Evolutionary conservation across 2,888 invertebrate genomes (phyloP), one percentile per base, ranked within the genome.

Genomic region (Papilio elwesi): DNA sequence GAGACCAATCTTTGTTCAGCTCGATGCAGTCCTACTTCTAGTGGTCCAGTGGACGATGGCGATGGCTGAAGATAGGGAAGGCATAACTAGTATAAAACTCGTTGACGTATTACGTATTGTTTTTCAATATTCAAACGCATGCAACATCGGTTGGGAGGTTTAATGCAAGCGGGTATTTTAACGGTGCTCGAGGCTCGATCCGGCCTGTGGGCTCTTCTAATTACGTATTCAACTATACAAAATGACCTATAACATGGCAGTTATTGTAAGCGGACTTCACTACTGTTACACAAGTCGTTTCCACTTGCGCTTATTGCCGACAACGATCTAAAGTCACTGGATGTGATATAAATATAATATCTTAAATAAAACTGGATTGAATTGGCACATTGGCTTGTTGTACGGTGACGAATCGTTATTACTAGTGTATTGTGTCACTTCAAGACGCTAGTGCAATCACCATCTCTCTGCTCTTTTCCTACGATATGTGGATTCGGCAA

Each of bases 251-350:
- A 87, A 85, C 86, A 84, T 82, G 82, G 82, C 82, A 82, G 83
- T 87, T 87, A 87, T 89, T 89, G 89, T 90, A 83, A 82, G 81
- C 80, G 69, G 78, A 78, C 81, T 85, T 84, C 83, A 89, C 90
- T 87, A 86, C 89, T 89, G 87, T 90, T 90, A 88, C 89, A 89
- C 89, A 90, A 90, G 85, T 83, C 79, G 83, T 80, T 80, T 82
- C 82, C 78, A 85, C 84, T 85, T 84, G 86, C 84, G 83, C 78
- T 83, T 81, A 76, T 79, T 77, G 73, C 38, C 13, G 9, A 57
- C 77, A 8, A 0, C 13, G 77, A 78, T 70, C 6, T 77, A 78
- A 5, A 9, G 10, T 0, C 0, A 9, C 84, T 87, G 53, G 85
- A 87, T 79, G 76, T 72, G 81, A 47, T 71, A 49, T 26, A 6